A percentile compares a stretch with the other conserved stretches of the same genome.
Conservation (phyloP, 2,797 vertebrate species). For the Lacerta viridis region DNA sequence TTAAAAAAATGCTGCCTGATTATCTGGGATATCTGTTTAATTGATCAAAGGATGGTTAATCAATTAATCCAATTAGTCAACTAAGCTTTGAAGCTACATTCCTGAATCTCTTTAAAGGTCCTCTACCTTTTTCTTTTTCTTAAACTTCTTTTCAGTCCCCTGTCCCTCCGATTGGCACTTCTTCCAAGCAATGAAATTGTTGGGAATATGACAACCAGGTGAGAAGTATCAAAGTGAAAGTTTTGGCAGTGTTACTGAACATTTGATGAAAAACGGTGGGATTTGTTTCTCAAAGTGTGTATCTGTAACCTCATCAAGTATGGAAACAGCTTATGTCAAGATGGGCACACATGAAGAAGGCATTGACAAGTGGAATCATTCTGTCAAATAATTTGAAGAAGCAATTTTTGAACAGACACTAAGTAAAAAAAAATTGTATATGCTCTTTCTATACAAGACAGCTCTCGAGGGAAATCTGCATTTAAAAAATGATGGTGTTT, state of each 20-base stretch:
- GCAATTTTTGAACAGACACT: not conserved
- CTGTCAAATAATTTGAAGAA: slow-evolving; percentile 6
- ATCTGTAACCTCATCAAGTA: slow-evolving; percentile 17
- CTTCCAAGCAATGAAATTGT: slow-evolving; percentile 22
- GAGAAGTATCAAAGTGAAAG: slow-evolving; percentile 16
- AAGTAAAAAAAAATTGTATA: not conserved
- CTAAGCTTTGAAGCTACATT: not conserved
- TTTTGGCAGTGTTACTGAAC: slow-evolving; percentile 22
- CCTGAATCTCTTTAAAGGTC: not conserved
- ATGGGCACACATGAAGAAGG: not conserved
- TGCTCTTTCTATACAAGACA: not conserved
- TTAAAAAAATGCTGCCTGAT: not conserved
- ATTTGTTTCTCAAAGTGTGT: slow-evolving; percentile 3
- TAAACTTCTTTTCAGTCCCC: not conserved
- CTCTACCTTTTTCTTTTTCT: too few relatives aligned
- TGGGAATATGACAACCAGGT: slow-evolving; percentile 3
- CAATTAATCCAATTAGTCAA: not conserved
- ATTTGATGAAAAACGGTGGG: slow-evolving; percentile 4
- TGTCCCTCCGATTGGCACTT: not conserved
- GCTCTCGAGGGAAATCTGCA: slow-evolving; percentile 4
- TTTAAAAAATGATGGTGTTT: slow-evolving; percentile 11
- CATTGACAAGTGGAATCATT: slow-evolving; percentile 3
- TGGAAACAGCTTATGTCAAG: not conserved
- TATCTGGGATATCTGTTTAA: slow-evolving; percentile 3
- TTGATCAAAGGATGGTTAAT: not conserved